phyloP scores from a whole-genome alignment of 2,888 invertebrate species.

The Acanthosepion esculentum region DNA sequence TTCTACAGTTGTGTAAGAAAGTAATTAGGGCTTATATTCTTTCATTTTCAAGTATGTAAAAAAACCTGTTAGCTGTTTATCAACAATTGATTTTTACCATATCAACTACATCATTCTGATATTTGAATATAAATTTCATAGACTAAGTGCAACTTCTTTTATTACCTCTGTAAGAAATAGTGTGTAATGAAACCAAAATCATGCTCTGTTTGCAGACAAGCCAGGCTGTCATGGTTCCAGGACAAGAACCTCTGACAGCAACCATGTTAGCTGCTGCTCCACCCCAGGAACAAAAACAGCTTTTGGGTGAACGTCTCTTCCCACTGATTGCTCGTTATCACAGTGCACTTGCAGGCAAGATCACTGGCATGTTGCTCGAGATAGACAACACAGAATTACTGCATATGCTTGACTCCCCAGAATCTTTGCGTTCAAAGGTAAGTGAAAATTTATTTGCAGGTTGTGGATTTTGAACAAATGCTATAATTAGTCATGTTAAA shows the following conservation, averaged over 20 bases:
- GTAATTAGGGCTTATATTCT: no score
- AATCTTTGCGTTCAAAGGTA: slow-evolving; percentile 93
- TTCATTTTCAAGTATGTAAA: no score
- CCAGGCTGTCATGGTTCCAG: slow-evolving; percentile 88
- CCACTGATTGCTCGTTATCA: slow-evolving; percentile 93
- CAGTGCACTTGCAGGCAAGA: slow-evolving; percentile 94
- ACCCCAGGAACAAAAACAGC: slow-evolving; percentile 98
- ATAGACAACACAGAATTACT: slow-evolving; percentile 98
- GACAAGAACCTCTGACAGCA: slow-evolving; percentile 96
- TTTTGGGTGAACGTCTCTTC: slow-evolving; percentile 98
- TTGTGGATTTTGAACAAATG: neutral
- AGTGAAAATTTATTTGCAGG: slow-evolving; percentile 37
- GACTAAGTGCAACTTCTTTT: no score
- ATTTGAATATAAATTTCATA: no score
- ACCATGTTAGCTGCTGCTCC: slow-evolving; percentile 96
- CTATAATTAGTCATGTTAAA: no score
- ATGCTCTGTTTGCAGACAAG: neutral
- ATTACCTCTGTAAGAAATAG: no score
- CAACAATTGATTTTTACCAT: no score
- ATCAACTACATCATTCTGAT: no score
- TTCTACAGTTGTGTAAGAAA: no score
- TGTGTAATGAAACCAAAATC: no score
- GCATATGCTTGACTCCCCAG: slow-evolving; percentile 97
- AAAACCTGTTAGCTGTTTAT: no score
- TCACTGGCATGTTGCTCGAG: slow-evolving; percentile 98